These are phyloP conservation scores for Epirrhoe alternata DNA, from an alignment of 2,888 invertebrate species.

Conservation along the genomic window DNA sequence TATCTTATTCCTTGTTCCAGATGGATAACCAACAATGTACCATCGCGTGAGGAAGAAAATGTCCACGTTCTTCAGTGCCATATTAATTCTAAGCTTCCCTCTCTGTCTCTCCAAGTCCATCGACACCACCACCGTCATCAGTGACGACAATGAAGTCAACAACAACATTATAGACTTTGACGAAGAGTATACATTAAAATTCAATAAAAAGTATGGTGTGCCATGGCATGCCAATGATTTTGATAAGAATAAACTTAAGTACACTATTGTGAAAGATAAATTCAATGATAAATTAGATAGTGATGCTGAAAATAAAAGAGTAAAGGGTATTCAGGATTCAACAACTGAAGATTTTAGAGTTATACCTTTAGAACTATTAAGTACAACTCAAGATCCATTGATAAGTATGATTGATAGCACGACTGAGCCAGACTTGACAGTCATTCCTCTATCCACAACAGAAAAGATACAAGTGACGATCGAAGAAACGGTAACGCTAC, in stretches of 20 bases:
- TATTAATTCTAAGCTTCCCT: constrained; percentile 58
- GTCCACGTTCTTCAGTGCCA: constrained; percentile 60
- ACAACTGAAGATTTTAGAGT: constrained; percentile 67
- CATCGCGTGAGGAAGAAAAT: constrained; percentile 73
- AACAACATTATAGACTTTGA: constrained; percentile 78
- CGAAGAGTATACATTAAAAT: constrained; percentile 69
- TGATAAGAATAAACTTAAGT: constrained; percentile 70
- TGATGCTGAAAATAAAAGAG: constrained; percentile 33
- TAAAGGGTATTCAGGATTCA: constrained; percentile 50
- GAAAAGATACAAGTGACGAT: constrained; percentile 59
- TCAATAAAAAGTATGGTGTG: constrained; percentile 67
- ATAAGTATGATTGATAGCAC: constrained; percentile 68
- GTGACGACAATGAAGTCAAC: constrained; percentile 58
- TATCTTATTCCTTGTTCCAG: constrained; percentile 63
- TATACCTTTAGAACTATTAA: constrained; percentile 75
- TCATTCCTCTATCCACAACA: constrained; percentile 72
- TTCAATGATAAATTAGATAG: constrained; percentile 25
- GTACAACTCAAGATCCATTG: constrained; percentile 69
- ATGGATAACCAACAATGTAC: constrained; percentile 68
- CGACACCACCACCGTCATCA: constrained; percentile 49
- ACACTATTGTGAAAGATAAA: constrained; percentile 64
- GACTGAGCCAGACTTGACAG: constrained; percentile 69
- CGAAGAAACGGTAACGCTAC: constrained; percentile 63
- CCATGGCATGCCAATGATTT: constrained; percentile 65
- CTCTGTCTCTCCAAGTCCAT: constrained; percentile 57